These are phyloP conservation scores for Leucoraja erinaceus DNA, from an alignment of 2,113 vertebrate genomes.

Conservation along the genomic window DNA sequence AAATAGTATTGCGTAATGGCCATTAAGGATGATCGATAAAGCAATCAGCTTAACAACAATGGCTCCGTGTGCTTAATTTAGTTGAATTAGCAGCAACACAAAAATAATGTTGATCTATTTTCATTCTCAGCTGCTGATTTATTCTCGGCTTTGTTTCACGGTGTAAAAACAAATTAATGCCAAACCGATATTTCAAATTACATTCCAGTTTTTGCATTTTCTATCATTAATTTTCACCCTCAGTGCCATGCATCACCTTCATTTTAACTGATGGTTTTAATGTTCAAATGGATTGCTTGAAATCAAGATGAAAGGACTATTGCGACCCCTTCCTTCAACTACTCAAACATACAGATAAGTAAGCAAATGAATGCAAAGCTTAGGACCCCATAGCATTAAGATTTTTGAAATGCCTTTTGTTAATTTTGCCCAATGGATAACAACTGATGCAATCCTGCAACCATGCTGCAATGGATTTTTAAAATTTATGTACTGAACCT, in stretches of 20 bases:
- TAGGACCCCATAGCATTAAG: background rate
- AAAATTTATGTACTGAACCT: background rate
- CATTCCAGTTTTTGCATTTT: background rate
- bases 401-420: background rate
- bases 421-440: background rate
- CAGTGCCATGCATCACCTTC: background rate
- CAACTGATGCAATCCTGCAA: background rate
- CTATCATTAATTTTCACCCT: background rate
- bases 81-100: constrained; percentile 18
- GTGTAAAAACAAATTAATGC: background rate
- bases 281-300: background rate
- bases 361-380: background rate
- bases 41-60: background rate
- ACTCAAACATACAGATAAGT: background rate
- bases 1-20: background rate
- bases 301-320: background rate
- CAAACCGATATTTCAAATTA: constrained; percentile 26
- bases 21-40: constrained; percentile 25
- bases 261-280: background rate
- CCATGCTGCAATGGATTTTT: background rate
- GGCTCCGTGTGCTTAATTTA: constrained; percentile 11
- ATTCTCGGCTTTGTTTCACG: constrained; percentile 13
- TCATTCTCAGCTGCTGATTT: background rate
- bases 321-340: background rate
- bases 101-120: background rate